Evolutionary conservation across 2,888 invertebrate genomes (phyloP).

Genomic region (Cheilosia vulpina): DNA sequence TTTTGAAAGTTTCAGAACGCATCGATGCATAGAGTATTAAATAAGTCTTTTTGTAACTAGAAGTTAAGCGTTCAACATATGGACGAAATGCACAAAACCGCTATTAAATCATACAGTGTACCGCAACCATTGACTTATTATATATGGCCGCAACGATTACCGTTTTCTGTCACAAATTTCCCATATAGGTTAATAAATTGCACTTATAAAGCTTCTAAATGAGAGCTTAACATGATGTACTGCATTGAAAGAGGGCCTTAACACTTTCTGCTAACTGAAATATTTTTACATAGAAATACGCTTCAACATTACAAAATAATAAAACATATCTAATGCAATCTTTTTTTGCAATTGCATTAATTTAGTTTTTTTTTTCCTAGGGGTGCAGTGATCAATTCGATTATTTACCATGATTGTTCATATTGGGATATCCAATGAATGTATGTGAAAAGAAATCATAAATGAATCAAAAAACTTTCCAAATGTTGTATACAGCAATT

Average conservation of each 20-base stretch:
- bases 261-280: slow-evolving; percentile 56
- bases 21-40: too few relatives aligned
- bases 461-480: slow-evolving; percentile 12
- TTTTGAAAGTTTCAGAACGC: too few relatives aligned
- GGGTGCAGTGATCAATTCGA: slow-evolving; percentile 79
- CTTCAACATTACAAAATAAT: slow-evolving; percentile 36
- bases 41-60: too few relatives aligned
- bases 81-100: too few relatives aligned
- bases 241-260: not conserved
- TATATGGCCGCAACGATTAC: not conserved
- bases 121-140: too few relatives aligned
- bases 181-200: not conserved
- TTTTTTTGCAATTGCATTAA: slow-evolving; percentile 21
- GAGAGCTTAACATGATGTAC: not conserved
- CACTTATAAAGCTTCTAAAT: not conserved
- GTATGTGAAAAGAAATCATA: slow-evolving; percentile 15
- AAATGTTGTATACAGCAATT: slow-evolving; percentile 36
- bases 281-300: slow-evolving; percentile 30
- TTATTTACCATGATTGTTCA: slow-evolving; percentile 75
- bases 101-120: too few relatives aligned
- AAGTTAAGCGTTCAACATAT: too few relatives aligned
- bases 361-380: slow-evolving; percentile 54
- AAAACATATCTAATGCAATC: slow-evolving; percentile 15
- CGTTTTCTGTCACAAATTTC: not conserved
- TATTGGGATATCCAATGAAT: slow-evolving; percentile 29